Base-by-base conservation (phyloP, 2,113 vertebrate genomes). In the Anarrhichthys ocellatus region DNA sequence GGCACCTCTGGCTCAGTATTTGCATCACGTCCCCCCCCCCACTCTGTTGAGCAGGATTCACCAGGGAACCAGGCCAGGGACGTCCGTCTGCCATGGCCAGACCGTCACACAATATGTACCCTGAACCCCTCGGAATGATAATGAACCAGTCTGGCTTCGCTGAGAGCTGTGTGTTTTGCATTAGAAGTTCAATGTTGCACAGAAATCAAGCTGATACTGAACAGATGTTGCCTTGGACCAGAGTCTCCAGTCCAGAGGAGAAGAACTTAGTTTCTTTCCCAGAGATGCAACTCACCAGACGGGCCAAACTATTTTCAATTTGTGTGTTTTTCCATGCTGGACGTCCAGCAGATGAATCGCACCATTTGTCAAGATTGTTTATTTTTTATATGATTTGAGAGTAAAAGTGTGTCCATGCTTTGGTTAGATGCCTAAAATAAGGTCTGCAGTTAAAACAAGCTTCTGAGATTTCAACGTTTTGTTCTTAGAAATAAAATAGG, bases 181-280 rank as follows among this genome's bases (percentile, higher is more conserved):
- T 91, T 91, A 89, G 83, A 88, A 81, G 80, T 74, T 88, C 85
- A 78, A 24, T 80, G 78, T 76, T 72, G 62, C 71, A 67, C 54
- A 54, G 63, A 81, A 91, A 90, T 83, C 80, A 81, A 64, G 78
- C 76, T 92, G 90, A 92, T 87, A 82, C 68, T 82, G 79, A 92
- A 80, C 92, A 94, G 91, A 92, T 93, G 92, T 91, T 78, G 80
- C 88, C 72, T 90, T 89, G 87, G 90, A 91, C 63, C 52, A 15
- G n/a, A 85, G 64, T 83, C 66, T 82, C 50, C 7, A 27, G 72
- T 84, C 76, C 56, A 63, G 56, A 87, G 63, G 63, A 61, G 59
- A 87, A 22, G 68, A 83, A 70, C 46, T 76, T 48, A 6, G 64
- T 85, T 65, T 76, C 44, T 65, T 76, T 81, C 68, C 38, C 69